Percentiles rank a stretch among this genome's conserved stretches.
These are phyloP conservation scores for Tetragnatha montana DNA, from an alignment of 2,888 invertebrate species.

Conservation along the genomic window DNA sequence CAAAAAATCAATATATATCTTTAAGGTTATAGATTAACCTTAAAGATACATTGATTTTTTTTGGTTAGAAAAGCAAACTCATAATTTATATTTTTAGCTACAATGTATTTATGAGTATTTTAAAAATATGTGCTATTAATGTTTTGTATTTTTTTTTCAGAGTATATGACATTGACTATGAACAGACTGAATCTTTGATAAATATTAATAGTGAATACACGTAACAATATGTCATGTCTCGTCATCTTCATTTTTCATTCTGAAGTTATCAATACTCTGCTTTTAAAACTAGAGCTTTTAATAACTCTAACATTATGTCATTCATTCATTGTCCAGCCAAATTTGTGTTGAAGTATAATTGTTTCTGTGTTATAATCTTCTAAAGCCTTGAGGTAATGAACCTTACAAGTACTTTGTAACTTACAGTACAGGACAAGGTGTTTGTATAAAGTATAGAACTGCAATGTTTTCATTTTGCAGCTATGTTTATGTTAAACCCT, in stretches of 20 bases:
- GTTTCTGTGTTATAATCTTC: not conserved
- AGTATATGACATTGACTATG: slow-evolving; percentile 81
- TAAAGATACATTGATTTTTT: too few species aligned
- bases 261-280: not conserved
- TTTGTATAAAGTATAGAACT: not conserved
- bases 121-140: not conserved
- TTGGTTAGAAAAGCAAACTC: too few species aligned
- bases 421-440: too few species aligned
- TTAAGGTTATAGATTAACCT: too few species aligned
- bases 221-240: slow-evolving; percentile 35
- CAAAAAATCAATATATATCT: too few species aligned
- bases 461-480: slow-evolving; percentile 1
- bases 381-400: too few species aligned
- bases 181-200: slow-evolving; percentile 84
- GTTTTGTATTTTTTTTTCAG: slow-evolving; percentile 77
- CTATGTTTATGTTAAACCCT: slow-evolving; percentile 5
- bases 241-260: slow-evolving; percentile 17
- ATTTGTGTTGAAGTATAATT: slow-evolving; percentile 21
- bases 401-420: too few species aligned
- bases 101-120: too few species aligned
- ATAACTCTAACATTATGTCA: slow-evolving; percentile 8
- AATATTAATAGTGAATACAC: slow-evolving; percentile 75
- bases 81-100: too few species aligned
- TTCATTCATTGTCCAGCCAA: slow-evolving; percentile 13
- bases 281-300: slow-evolving; percentile 21